Evolutionary conservation across 2,113 vertebrate genomes (phyloP), one percentile per base, ranked within the genome.

Genomic region (Entelurus aequoreus): DNA sequence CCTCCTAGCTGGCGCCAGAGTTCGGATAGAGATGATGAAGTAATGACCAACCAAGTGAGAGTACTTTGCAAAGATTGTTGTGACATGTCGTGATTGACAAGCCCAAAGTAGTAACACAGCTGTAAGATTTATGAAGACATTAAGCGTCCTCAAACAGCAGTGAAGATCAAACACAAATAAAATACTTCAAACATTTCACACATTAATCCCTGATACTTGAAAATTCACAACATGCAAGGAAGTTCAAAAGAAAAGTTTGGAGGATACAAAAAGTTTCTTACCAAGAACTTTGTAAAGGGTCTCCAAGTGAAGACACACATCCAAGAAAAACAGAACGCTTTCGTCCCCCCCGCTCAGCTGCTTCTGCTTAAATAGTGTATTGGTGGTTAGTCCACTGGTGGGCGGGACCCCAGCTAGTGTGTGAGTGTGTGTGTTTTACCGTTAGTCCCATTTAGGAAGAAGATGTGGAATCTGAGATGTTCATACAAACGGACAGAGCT

Each of bases 391-490:
- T 60, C 50, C 67, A 68, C 19, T 6, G 54, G 62, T 68, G 80
- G 82, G 80, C 78, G 75, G 78, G 67, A 64, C 60, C 64, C 69
- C 54, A 57, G 8, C 36, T 38, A 8, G 6, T 7, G 37, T 37
- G 54, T 10, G 8, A 4, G 14, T 11, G 11, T 11, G 11, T 37
- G 52, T 54, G 51, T 53, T 12, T 28, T 8, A 9, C 52, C 35
- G 12, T 67, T 38, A 9, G 65, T 66, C 77, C 47, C 71, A 62
- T 21, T 75, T 84, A 53, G 46, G 62, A 85, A 21, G 79, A 69
- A 71, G 71, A 78, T 87, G 84, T 78, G 86, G 86, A 89, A 86
- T 86, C 71, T 83, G 51, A 63, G 84, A 65, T 75, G 68, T 76
- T 46, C 44, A 46, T 69, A n/a, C 69, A 74, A 77, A 19, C 71